A percentile compares a stretch with the other conserved stretches of the same genome.
Conservation (phyloP, 2,888 invertebrate species). For the Protonemura montana region DNA sequence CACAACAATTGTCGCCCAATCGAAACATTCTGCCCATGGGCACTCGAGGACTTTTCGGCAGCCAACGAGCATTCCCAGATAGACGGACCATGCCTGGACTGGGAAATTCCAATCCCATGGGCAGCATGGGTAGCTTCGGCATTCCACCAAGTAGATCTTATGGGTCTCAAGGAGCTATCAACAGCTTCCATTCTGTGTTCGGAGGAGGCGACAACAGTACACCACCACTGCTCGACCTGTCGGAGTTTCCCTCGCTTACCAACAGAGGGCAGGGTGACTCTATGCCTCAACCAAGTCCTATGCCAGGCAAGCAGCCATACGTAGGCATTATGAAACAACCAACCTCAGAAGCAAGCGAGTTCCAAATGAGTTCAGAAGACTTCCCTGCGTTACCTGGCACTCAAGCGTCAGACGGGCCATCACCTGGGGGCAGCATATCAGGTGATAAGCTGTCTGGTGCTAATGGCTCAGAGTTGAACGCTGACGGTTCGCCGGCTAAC, state of each 20-base stretch:
- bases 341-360: slow-evolving; percentile 89
- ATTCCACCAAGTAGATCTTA: slow-evolving; percentile 65
- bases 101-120: slow-evolving; percentile 65
- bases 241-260: slow-evolving; percentile 92
- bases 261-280: slow-evolving; percentile 67
- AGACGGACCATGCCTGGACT: slow-evolving; percentile 71
- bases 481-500: slow-evolving; percentile 52
- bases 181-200: slow-evolving; percentile 82
- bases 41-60: slow-evolving; percentile 75
- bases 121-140: slow-evolving; percentile 72
- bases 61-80: slow-evolving; percentile 81
- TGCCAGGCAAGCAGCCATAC: slow-evolving; percentile 92
- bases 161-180: slow-evolving; percentile 62
- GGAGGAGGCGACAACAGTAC: slow-evolving; percentile 78
- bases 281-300: slow-evolving; percentile 81
- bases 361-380: slow-evolving; percentile 98
- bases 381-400: slow-evolving; percentile 99
- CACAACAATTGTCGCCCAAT: slow-evolving; percentile 57
- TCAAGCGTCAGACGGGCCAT: slow-evolving; percentile 69
- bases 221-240: slow-evolving; percentile 88
- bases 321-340: slow-evolving; percentile 96
- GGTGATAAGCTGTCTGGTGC: slow-evolving; percentile 52
- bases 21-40: slow-evolving; percentile 63
- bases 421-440: slow-evolving; percentile 67
- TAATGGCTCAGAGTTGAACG: slow-evolving; percentile 45